Percentiles rank a stretch among this genome's conserved stretches.
These are phyloP conservation scores for Globodera ellingtonae DNA, from an alignment of 1,140 invertebrate genomes.

Conservation along the genomic window DNA sequence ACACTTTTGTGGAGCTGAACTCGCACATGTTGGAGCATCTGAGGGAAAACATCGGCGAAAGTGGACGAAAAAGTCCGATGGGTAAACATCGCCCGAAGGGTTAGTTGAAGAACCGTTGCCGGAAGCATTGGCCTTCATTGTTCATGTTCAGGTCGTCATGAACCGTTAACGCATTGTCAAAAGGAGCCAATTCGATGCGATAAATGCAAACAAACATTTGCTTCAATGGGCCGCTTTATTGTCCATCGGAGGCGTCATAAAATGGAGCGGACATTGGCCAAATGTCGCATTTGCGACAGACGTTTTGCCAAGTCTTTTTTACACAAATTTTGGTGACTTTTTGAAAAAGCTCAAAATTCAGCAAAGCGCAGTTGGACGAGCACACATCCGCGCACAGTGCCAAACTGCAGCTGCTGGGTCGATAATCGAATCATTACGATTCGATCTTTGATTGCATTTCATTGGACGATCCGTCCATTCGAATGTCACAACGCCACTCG, in stretches of 20 bases:
- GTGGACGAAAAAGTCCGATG: no score
- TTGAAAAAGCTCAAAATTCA: not conserved
- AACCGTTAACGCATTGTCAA: not conserved
- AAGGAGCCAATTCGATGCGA: not conserved
- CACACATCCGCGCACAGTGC: not conserved
- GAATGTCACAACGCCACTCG: no score
- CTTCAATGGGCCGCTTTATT: not conserved
- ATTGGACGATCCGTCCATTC: not conserved
- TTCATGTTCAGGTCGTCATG: not conserved
- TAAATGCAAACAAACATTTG: not conserved
- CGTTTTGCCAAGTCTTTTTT: not conserved
- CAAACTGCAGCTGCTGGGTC: not conserved
- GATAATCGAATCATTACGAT: not conserved
- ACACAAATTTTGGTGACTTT: not conserved
- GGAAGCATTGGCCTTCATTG: not conserved
- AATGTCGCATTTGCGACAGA: slow-evolving; percentile 21
- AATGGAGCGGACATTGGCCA: slow-evolving; percentile 9
- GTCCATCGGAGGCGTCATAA: not conserved
- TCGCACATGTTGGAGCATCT: slow-evolving; percentile 41
- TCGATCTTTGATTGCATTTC: no score
- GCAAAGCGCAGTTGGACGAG: not conserved
- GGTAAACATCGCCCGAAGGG: no score
- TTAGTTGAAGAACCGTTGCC: no score
- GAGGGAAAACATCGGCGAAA: slow-evolving; percentile 19
- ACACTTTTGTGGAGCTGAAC: slow-evolving; percentile 29